A percentile compares a stretch with the other conserved stretches of the same genome.
Conservation (phyloP, 1,140 invertebrate species). For the Drosophila micromelanica region DNA sequence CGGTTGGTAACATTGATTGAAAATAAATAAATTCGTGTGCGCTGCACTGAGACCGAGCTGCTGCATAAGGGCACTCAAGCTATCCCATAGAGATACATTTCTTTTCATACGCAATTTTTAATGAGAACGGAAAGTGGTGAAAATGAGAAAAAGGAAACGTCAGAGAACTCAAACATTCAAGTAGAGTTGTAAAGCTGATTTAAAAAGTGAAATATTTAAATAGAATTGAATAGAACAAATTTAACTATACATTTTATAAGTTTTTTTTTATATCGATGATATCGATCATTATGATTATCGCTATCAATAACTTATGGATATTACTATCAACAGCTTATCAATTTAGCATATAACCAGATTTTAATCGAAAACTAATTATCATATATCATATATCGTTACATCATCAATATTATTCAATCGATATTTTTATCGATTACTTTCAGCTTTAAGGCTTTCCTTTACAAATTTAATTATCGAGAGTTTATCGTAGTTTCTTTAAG, state of each 20-base stretch:
- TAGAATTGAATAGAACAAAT: too few species aligned
- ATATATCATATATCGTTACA: too few species aligned
- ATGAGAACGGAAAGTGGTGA: slow-evolving; percentile 8
- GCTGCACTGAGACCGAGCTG: background rate
- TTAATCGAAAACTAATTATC: too few species aligned
- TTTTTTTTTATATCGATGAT: too few species aligned
- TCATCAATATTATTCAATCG: background rate
- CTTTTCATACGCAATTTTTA: slow-evolving; percentile 13
- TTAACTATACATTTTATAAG: too few species aligned
- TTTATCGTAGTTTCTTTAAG: too few species aligned
- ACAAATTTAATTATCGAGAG: too few species aligned
- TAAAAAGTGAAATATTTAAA: background rate
- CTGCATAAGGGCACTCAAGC: slow-evolving; percentile 30
- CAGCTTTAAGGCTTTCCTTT: background rate
- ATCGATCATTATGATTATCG: too few species aligned
- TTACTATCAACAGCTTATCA: too few species aligned
- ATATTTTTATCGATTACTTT: background rate
- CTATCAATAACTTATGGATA: too few species aligned
- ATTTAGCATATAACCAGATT: too few species aligned
- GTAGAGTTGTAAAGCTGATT: background rate
- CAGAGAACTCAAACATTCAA: background rate
- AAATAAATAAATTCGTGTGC: slow-evolving; percentile 72
- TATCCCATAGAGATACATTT: slow-evolving; percentile 20
- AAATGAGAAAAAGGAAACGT: background rate
- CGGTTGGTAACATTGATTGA: slow-evolving; percentile 65